These are phyloP conservation scores for Chaitophorus viminalis DNA, from an alignment of 2,888 invertebrate species.

Conservation along the genomic window DNA sequence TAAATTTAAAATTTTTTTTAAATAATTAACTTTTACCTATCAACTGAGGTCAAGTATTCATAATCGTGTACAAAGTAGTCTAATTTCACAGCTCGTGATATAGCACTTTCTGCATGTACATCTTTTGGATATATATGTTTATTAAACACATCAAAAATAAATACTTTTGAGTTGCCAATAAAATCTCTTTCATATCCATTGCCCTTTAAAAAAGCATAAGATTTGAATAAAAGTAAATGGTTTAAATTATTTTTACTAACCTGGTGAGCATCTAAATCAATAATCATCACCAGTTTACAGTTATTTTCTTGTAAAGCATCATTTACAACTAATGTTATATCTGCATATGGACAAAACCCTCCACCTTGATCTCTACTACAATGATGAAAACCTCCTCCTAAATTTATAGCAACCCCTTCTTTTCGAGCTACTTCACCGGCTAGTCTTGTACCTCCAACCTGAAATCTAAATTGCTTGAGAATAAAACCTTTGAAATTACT, in stretches of 20 bases:
- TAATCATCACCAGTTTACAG: slow-evolving; percentile 78
- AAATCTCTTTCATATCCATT: slow-evolving; percentile 90
- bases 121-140: slow-evolving; percentile 83
- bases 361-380: slow-evolving; percentile 81
- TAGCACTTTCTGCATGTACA: slow-evolving; percentile 77
- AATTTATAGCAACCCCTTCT: slow-evolving; percentile 87
- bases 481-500: background rate
- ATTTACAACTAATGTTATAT: slow-evolving; percentile 81
- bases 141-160: slow-evolving; percentile 89
- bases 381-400: slow-evolving; percentile 93
- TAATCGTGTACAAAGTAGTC: slow-evolving; percentile 73
- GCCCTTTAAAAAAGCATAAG: slow-evolving; percentile 71
- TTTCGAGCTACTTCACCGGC: slow-evolving; percentile 85
- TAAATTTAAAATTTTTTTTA: background rate
- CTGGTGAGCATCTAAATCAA: slow-evolving; percentile 93
- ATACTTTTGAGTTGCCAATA: slow-evolving; percentile 75
- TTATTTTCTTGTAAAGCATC: slow-evolving; percentile 73
- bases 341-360: slow-evolving; percentile 91
- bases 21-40: slow-evolving; percentile 69
- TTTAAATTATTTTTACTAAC: slow-evolving; percentile 67
- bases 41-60: slow-evolving; percentile 76
- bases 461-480: slow-evolving; percentile 67
- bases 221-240: background rate
- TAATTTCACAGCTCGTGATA: slow-evolving; percentile 78
- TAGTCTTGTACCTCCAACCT: slow-evolving; percentile 85